phyloP scores from a whole-genome alignment of 2,888 invertebrate genomes.

The Actias luna region DNA sequence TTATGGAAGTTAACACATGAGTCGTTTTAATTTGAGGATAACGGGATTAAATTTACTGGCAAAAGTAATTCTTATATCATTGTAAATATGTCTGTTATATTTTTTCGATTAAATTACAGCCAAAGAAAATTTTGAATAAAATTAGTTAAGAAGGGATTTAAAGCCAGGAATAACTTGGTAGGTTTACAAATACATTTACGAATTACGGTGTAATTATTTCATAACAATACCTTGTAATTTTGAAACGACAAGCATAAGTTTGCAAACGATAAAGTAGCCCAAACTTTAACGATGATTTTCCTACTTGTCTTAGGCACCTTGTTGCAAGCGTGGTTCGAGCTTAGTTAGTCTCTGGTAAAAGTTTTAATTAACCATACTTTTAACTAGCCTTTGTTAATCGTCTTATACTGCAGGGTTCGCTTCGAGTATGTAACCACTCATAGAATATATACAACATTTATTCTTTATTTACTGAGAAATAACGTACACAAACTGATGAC shows the following conservation, averaged over 20 bases:
- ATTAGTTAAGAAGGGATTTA: too few species aligned
- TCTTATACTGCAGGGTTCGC: conserved; percentile 46
- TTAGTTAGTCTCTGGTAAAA: conserved; percentile 41
- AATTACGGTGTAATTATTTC: background rate
- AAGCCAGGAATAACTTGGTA: too few species aligned
- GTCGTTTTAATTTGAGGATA: too few species aligned
- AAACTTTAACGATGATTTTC: background rate
- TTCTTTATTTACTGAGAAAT: background rate
- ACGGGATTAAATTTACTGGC: too few species aligned
- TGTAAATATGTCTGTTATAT: too few species aligned
- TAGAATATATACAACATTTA: background rate
- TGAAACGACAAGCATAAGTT: background rate
- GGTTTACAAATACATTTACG: too few species aligned
- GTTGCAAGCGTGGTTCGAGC: conserved; percentile 34
- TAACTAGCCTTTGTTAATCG: conserved; percentile 56
- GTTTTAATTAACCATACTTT: conserved; percentile 67
- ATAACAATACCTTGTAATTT: background rate
- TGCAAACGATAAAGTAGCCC: background rate
- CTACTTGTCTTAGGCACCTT: conserved; percentile 20
- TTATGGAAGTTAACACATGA: too few species aligned
- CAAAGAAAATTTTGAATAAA: too few species aligned
- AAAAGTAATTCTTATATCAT: background rate
- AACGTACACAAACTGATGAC: background rate
- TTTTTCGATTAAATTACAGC: too few species aligned
- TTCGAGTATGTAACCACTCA: conserved; percentile 32